Base-by-base conservation (phyloP, 2,113 vertebrate genomes). In the Helogale parvula region DNA sequence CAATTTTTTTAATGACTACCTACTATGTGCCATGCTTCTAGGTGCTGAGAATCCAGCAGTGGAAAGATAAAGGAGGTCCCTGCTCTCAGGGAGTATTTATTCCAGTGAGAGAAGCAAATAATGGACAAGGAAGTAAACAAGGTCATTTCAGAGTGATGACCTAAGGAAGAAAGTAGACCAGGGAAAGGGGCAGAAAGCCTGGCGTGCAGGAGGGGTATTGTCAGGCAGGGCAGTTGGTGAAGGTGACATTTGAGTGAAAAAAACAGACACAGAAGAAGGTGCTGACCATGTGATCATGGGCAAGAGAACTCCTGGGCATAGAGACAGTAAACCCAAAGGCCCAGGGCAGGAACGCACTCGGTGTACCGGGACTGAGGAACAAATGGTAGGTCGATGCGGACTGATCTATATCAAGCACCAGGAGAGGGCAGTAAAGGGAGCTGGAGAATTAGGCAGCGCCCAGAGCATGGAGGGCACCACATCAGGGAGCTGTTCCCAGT, bases 271-370 rank as follows among this genome's bases (percentile, higher is more conserved):
- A 54, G 33, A 29, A 35, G 63, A 72, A 41, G 63, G 1, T 57
- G 72, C 7, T 7, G 0, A 17, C 31, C 7, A 13, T 2, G 0
- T 0, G 25, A 77, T 21, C 25, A 69, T 6, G 15, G 25, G 7
- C 27, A 65, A 45, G 6, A 79, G 9, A n/a, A 47, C 19, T 31
- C 47, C 31, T 50, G 57, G 29, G 16, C 63, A 13, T 21, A 3
- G 50, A 52, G 60, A 35, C 7, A 88, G 60, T 35, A 35, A 45
- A 23, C 11, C 11, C 35, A 66, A 94, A 76, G 60, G 13, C 31
- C 35, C 2, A 14, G 83, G 63, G 17, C 35, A 60, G 29, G 38
- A n/a, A 21, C 3, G 1, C 11, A 25, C 19, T 25, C 29, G 41
- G 41, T 3, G 2, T 2, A 1, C 2, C 29, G 35, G 4, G 31